Evolutionary conservation across 2,797 vertebrate genomes (phyloP), one percentile per base, ranked within the genome.

Genomic region (Crypturellus tataupa): DNA sequence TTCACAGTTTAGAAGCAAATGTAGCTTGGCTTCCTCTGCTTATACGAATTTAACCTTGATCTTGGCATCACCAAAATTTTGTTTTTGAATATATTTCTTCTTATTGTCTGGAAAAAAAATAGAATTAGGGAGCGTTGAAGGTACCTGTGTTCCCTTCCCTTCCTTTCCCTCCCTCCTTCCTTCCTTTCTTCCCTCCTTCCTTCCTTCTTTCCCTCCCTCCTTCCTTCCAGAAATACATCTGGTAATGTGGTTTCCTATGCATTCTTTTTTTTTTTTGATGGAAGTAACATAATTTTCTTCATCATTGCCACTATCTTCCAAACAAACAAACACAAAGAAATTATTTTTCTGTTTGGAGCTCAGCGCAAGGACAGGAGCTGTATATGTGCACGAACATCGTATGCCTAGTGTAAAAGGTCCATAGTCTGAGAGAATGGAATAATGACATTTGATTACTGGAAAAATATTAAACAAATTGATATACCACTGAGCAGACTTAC

Each of bases 321-420:
- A 78, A 85, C 39, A 94, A 90, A 93, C 20, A 21, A 47, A 10
- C 46, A 47, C 53, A 85, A 72, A 85, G n/a, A 93, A 90, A 93
- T 86, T 37, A 56, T 47, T 37, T 68, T 86, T 77, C 55, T 46
- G 81, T 51, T 51, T 67, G 72, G 79, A 82, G 46, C 82, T 76
- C 25, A 27, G 72, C 42, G 56, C 21, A 87, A 92, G 80, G 83
- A 62, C 29, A 42, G 12, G 78, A 7, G 2, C 55, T 60, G 24
- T 79, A 8, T 56, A 53, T 53, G 9, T 10, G 17, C 29, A 35
- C 58, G 31, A 18, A 73, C 31, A 31, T 87, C 33, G 24, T 14
- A 21, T 11, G 35, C 60, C 20, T 88, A 3, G 0, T 29, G 78
- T 63, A 81, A 90, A 82, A 68, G 91, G 68, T 70, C 24, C n/a